Evolutionary conservation across 2,888 invertebrate genomes (phyloP).

Genomic region (Nephrotoma appendiculata): DNA sequence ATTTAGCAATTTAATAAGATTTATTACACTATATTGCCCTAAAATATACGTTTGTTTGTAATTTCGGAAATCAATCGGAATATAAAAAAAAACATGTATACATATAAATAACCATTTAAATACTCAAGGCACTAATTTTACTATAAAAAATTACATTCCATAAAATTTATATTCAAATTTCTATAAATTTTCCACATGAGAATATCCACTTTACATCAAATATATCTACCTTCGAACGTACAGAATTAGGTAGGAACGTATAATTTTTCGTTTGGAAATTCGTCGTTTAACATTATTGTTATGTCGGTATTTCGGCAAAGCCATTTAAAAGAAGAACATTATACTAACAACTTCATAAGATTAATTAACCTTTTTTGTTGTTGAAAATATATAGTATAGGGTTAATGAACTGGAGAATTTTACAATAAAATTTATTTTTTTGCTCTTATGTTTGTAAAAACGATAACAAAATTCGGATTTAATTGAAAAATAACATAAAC

Average conservation of each 20-base stretch:
- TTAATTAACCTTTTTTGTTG: neutral
- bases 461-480: neutral
- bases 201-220: neutral
- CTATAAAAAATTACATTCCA: neutral
- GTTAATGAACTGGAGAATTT: neutral
- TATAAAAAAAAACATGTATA: neutral
- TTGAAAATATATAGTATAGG: neutral
- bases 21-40: too few relatives aligned
- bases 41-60: too few relatives aligned
- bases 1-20: too few relatives aligned
- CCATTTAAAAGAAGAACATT: too few relatives aligned
- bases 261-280: neutral
- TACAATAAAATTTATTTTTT: neutral
- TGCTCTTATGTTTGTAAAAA: neutral
- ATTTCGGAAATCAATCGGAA: neutral
- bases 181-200: neutral
- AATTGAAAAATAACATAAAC: neutral
- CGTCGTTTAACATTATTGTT: neutral
- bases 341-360: neutral
- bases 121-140: neutral
- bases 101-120: neutral
- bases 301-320: neutral
- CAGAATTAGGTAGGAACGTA: neutral
- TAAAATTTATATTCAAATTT: neutral
- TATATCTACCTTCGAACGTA: neutral